Percentiles rank a stretch among this genome's conserved stretches.
These are phyloP conservation scores for Delphinus delphis DNA, from an alignment of 2,113 vertebrate species.

Conservation along the genomic window DNA sequence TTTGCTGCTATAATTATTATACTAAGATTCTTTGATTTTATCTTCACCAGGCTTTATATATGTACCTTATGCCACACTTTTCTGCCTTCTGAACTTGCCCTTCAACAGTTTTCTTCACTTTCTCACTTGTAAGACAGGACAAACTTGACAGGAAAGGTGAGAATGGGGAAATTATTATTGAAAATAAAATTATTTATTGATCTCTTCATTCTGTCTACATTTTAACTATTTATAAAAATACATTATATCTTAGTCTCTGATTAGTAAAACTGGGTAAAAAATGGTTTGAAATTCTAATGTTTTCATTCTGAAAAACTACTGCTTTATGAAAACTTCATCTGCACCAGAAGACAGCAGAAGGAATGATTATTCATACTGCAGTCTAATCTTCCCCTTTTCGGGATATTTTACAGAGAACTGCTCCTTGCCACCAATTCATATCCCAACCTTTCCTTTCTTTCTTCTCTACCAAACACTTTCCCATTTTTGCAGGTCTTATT, in stretches of 20 bases:
- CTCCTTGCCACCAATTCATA: background rate
- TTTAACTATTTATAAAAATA: conserved; percentile 48
- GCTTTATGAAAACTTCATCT: conserved; percentile 42
- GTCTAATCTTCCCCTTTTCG: background rate
- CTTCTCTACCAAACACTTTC: background rate
- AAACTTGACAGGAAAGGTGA: background rate
- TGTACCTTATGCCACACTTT: background rate
- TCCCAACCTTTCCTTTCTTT: background rate
- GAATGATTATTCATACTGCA: background rate
- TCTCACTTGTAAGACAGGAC: background rate
- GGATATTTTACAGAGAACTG: background rate
- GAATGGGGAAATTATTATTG: background rate
- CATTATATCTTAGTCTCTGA: background rate
- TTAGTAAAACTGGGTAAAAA: conserved; percentile 38
- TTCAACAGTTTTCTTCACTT: background rate
- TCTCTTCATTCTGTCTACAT: conserved; percentile 16
- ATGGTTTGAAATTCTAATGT: conserved; percentile 22
- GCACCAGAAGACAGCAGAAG: background rate
- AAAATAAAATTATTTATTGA: conserved; percentile 48
- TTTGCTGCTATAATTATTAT: background rate
- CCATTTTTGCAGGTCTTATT: conserved; percentile 14
- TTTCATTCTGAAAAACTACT: conserved; percentile 46
- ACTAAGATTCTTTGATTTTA: background rate
- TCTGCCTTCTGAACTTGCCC: background rate
- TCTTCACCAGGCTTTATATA: background rate